Base-by-base conservation (phyloP, 2,888 invertebrate species). In the Agrochola circellaris region DNA sequence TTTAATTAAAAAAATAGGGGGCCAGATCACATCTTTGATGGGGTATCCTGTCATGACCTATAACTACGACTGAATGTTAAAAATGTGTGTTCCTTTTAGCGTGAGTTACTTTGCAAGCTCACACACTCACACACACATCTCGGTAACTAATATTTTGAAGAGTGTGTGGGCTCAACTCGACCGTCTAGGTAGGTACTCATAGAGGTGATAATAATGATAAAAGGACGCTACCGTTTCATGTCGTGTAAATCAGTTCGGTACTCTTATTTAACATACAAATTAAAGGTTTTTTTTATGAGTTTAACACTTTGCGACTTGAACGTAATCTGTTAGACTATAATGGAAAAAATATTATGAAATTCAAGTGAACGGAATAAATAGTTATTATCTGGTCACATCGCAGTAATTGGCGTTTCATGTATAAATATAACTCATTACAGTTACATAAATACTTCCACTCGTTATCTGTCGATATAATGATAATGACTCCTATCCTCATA, bases 181-280 rank as follows among this genome's bases (percentile, higher is more conserved):
- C n/a, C 48, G n/a, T 42, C 15, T 45, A n/a, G 20, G 51, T 51
- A n/a, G n/a, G n/a, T n/a, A 73, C 64, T 51, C 30, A 68, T 62
- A 64, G 51, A 84, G 58, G 77, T 78, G 81, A 66, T 85, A 85
- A 85, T 67, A 65, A 78, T 65, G 82, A 68, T 82, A 75, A 80
- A 62, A 54, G 51, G 85, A 60, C 70, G 60, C 64, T n/a, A 64
- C 64, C 58, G 45, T 51, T 62, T 70, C 70, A 60, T 72, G 62
- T 60, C 58, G 64, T 82, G 66, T 76, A 42, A 71, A 75, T 75
- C 34, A 54, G 34, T 72, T 69, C 38, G n/a, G 64, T 45, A 60
- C 30, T 17, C 48, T 38, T 78, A 64, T 71, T 71, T 74, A 62
- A 23, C 64, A 38, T 51, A 48, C 26, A 77, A 68, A 79, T 73